phyloP scores from a whole-genome alignment of 2,888 invertebrate species.

The Eilema caniola region DNA sequence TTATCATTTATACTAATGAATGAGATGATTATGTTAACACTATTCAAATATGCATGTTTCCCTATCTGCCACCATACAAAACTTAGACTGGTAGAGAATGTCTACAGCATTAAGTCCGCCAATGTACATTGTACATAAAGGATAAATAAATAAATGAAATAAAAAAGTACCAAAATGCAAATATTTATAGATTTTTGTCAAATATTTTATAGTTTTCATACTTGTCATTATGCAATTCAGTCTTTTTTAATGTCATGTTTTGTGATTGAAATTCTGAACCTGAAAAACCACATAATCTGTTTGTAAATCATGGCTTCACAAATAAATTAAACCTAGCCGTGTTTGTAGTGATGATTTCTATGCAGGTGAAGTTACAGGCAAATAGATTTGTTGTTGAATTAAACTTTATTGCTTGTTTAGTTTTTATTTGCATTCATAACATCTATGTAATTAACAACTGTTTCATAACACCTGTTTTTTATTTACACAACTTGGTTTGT shows the following conservation, averaged over 20 bases:
- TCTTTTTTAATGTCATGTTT: neutral
- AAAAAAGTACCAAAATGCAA: neutral
- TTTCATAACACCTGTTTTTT: neutral
- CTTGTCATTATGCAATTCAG: neutral
- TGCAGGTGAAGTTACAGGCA: neutral
- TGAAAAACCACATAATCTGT: no score
- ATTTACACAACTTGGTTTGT: constrained; percentile 1
- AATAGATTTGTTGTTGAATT: neutral
- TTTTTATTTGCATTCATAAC: neutral
- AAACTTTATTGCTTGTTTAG: neutral
- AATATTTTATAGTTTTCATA: neutral
- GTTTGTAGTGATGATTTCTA: neutral
- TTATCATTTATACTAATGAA: constrained; percentile 13
- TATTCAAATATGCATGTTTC: neutral
- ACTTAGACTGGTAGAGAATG: no score
- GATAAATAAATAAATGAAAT: no score
- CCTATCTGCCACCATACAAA: neutral
- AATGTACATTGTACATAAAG: no score
- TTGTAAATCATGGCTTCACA: neutral
- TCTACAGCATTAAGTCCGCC: no score
- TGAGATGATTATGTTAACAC: neutral
- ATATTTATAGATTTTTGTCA: neutral
- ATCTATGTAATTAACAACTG: neutral
- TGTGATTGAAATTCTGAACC: neutral
- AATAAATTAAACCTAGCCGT: neutral